Evolutionary conservation across 2,113 vertebrate species (phyloP), one percentile per base, ranked within the genome.

Genomic region (Falco punctatus): DNA sequence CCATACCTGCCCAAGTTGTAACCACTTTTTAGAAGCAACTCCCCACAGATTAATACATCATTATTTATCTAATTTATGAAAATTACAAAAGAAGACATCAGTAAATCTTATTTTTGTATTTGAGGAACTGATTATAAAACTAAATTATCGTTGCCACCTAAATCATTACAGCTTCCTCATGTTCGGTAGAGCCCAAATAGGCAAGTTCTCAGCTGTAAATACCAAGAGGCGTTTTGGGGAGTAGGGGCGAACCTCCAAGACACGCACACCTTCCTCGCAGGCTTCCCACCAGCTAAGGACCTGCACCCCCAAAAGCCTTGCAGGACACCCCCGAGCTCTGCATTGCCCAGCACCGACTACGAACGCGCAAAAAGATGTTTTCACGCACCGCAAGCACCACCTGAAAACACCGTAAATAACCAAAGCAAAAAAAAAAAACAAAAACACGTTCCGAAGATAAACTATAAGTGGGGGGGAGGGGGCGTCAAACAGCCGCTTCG

Each of bases 101-200:
- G 15, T 59, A 40, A 66, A 35, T 58, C 13, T 2, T 27, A 40
- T 24, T 52, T 49, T 64, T 74, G 13, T 22, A 57, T 69, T 21
- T 42, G 28, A 81, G 21, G 8, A 77, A 20, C 3, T 13, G 28
- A 64, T 65, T 27, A 51, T 58, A 73, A 30, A 62, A 33, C 52
- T 24, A 58, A 91, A 17, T n/a, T 14, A 28, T 28, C 66, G 16
- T 7, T 49, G 30, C 21, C 26, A 55, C 6, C 15, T 48, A 52
- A 75, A 24, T 9, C 33, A 14, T 52, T 59, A 7, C 2, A 1
- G 64, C 38, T 64, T 71, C 55, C 55, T 58, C 48, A 4, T 2
- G 6, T 61, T 0, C 21, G 52, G 4, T 1, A 30, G 13, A 8
- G 35, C 22, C 28, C 19, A 14, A 26, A 28, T 0, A 66, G n/a